A percentile compares a stretch with the other conserved stretches of the same genome.
These are phyloP conservation scores for Drosophila nr. perissopoda DNA, from an alignment of 2,888 invertebrate genomes.

Conservation along the genomic window DNA sequence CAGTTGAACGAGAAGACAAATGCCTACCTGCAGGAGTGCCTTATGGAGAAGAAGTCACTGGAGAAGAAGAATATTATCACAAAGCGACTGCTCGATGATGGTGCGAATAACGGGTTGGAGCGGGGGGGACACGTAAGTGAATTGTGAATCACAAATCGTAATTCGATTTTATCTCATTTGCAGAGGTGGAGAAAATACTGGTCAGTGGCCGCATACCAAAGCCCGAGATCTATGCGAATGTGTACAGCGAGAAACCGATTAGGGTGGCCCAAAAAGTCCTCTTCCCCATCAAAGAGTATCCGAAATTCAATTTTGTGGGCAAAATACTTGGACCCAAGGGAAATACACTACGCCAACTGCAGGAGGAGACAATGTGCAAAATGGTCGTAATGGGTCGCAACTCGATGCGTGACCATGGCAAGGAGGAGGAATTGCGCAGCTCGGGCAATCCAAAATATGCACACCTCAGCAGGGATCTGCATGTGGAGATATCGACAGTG, in stretches of 20 bases:
- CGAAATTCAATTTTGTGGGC: conserved; percentile 95
- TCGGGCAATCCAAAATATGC: conserved; percentile 96
- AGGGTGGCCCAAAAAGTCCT: conserved; percentile 83
- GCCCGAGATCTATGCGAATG: conserved; percentile 83
- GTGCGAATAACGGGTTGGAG: conserved; percentile 73
- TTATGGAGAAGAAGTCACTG: conserved; percentile 89
- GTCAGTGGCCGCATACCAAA: conserved; percentile 90
- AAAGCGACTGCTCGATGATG: conserved; percentile 89
- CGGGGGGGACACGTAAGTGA: conserved; percentile 14
- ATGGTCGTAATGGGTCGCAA: conserved; percentile 97
- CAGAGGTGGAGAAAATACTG: conserved; percentile 89
- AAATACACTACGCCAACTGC: conserved; percentile 94
- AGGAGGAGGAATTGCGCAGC: conserved; percentile 95
- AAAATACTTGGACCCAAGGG: conserved; percentile 97
- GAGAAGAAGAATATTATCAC: conserved; percentile 89
- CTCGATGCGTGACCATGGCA: conserved; percentile 96
- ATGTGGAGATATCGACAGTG: conserved; percentile 96
- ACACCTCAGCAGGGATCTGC: conserved; percentile 95
- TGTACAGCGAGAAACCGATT: conserved; percentile 84
- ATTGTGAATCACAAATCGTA: neutral
- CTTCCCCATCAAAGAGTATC: conserved; percentile 84
- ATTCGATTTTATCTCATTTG: neutral
- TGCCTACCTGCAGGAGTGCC: conserved; percentile 90
- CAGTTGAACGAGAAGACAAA: conserved; percentile 89
- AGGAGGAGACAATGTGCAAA: conserved; percentile 97